phyloP scores from a whole-genome alignment of 1,140 invertebrate genomes.

The Macrobrachium nipponense region DNA sequence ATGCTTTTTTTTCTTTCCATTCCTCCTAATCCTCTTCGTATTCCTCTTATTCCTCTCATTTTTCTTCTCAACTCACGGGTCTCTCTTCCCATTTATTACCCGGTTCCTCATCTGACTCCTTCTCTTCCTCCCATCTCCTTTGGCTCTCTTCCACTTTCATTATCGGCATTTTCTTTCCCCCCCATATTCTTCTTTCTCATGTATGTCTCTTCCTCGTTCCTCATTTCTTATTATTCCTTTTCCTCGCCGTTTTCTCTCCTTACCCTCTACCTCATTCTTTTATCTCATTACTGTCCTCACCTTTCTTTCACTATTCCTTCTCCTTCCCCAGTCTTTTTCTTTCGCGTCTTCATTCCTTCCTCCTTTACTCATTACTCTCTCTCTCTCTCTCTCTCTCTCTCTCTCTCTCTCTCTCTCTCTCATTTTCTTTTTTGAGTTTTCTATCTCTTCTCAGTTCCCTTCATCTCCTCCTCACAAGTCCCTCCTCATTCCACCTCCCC shows the following conservation, averaged over 20 bases:
- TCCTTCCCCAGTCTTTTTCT: neutral
- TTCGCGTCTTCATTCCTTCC: constrained; percentile 9
- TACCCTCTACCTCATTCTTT: no score
- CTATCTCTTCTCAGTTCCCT: neutral
- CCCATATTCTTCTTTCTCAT: neutral
- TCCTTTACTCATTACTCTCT: constrained; percentile 6
- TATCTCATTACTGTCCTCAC: no score
- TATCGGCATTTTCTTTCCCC: neutral
- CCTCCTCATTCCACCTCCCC: neutral
- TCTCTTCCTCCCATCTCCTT: neutral
- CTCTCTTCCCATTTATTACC: neutral
- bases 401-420: neutral
- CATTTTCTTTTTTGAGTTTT: neutral
- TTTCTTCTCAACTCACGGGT: neutral
- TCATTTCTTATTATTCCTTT: neutral
- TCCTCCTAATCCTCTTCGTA: neutral
- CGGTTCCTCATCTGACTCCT: neutral
- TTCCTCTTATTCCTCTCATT: neutral
- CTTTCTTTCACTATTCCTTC: no score
- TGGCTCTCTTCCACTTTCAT: neutral
- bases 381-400: constrained; percentile 31
- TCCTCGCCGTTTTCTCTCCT: no score
- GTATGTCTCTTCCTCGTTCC: neutral
- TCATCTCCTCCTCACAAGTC: neutral
- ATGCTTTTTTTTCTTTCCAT: neutral